Percentiles rank a stretch among this genome's conserved stretches.
These are phyloP conservation scores for Ericerus pela DNA, from an alignment of 1,140 invertebrate genomes.

Conservation along the genomic window DNA sequence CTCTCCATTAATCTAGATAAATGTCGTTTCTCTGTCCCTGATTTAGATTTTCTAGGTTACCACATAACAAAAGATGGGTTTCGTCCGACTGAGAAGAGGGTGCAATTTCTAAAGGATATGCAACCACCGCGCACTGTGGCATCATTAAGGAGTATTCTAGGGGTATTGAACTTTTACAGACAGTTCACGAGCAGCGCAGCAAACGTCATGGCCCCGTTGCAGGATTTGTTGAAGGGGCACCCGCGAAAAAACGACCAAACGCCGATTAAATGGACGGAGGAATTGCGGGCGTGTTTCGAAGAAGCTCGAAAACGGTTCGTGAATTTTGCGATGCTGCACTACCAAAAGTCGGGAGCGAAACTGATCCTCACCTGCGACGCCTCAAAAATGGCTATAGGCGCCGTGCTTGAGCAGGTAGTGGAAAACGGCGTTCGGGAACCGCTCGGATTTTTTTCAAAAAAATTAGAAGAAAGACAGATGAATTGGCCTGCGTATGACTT, in stretches of 20 bases:
- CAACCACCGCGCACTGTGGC: constrained; percentile 24
- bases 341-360: background rate
- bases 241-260: background rate
- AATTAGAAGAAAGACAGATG: constrained; percentile 25
- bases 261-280: constrained; percentile 31
- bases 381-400: background rate
- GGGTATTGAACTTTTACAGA: constrained; percentile 29
- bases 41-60: constrained; percentile 28
- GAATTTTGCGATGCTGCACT: background rate
- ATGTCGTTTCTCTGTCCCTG: constrained; percentile 24
- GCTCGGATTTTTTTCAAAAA: constrained; percentile 31
- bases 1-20: constrained; percentile 23
- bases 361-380: background rate
- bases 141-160: constrained; percentile 28
- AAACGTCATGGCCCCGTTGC: constrained; percentile 25
- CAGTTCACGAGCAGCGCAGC: constrained; percentile 27
- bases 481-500: constrained; percentile 32
- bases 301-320: constrained; percentile 9
- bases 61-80: constrained; percentile 26
- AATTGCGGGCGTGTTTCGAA: constrained; percentile 20
- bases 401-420: background rate
- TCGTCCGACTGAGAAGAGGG: constrained; percentile 25
- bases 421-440: constrained; percentile 19
- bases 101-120: constrained; percentile 24
- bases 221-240: constrained; percentile 21